Conservation (phyloP, 2,113 vertebrate genomes). For the Aramus guarauna region DNA sequence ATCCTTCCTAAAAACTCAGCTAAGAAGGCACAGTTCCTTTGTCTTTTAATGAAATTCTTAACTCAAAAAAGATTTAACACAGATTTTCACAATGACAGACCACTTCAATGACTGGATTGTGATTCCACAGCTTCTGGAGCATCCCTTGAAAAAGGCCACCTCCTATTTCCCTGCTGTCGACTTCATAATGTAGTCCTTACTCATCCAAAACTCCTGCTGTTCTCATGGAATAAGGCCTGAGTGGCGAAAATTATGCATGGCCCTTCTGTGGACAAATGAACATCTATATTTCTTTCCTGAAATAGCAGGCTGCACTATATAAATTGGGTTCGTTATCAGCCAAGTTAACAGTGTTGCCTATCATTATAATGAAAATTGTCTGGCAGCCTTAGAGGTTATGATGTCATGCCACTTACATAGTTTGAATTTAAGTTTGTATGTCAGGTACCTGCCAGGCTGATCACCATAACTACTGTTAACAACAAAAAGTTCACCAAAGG, state of each 20-base stretch:
- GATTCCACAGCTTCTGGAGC: background rate
- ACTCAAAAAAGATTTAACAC: background rate
- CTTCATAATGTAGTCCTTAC: background rate
- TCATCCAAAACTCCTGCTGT: background rate
- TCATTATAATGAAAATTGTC: background rate
- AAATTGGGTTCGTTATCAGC: background rate
- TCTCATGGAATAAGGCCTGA: background rate
- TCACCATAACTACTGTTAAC: background rate
- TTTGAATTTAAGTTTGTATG: background rate
- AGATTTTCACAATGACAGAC: background rate
- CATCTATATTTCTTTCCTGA: background rate
- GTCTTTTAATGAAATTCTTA: background rate
- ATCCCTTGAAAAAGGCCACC: background rate
- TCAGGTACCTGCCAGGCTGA: background rate
- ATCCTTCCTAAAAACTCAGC: background rate
- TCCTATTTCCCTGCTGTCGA: background rate
- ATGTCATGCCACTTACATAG: background rate
- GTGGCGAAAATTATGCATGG: background rate
- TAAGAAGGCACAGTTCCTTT: background rate
- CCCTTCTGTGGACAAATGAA: background rate
- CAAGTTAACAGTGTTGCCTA: background rate
- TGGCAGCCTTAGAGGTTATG: background rate
- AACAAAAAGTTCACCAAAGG: background rate
- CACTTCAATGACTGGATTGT: background rate
- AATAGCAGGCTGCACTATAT: background rate